phyloP scores from a whole-genome alignment of 1,140 invertebrate genomes.

The Drosophila rhopaloa region DNA sequence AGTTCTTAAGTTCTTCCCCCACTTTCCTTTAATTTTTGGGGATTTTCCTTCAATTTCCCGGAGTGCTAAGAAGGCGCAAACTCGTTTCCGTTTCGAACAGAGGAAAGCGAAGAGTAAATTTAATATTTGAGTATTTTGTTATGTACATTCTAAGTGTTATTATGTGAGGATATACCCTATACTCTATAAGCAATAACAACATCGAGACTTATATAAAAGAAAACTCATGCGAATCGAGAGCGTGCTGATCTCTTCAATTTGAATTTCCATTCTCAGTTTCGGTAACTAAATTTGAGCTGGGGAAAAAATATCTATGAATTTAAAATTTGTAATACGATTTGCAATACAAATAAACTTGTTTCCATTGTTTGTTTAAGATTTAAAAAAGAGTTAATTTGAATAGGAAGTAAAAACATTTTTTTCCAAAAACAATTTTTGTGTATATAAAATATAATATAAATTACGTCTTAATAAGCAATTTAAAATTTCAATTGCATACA shows the following conservation, averaged over 20 bases:
- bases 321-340: not conserved
- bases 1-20: not conserved
- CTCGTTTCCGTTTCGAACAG: conserved; percentile 6
- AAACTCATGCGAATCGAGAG: conserved; percentile 20
- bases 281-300: not conserved
- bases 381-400: no score
- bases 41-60: conserved; percentile 8
- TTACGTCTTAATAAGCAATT: not conserved
- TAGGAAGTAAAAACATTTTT: no score
- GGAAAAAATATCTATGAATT: not conserved
- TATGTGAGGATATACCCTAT: conserved; percentile 15
- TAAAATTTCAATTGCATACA: no score
- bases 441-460: conserved; percentile 7
- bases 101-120: conserved; percentile 3
- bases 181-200: conserved; percentile 51
- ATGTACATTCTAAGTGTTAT: conserved; percentile 63
- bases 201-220: conserved; percentile 42
- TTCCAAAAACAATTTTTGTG: no score
- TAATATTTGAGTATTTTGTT: conserved; percentile 18
- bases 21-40: not conserved
- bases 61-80: conserved; percentile 37
- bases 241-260: conserved; percentile 18
- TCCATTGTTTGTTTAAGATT: no score
- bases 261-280: conserved; percentile 2
- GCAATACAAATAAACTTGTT: no score